Evolutionary conservation across 2,888 invertebrate genomes (phyloP).

Genomic region (Hirtodrosophila alboralis): DNA sequence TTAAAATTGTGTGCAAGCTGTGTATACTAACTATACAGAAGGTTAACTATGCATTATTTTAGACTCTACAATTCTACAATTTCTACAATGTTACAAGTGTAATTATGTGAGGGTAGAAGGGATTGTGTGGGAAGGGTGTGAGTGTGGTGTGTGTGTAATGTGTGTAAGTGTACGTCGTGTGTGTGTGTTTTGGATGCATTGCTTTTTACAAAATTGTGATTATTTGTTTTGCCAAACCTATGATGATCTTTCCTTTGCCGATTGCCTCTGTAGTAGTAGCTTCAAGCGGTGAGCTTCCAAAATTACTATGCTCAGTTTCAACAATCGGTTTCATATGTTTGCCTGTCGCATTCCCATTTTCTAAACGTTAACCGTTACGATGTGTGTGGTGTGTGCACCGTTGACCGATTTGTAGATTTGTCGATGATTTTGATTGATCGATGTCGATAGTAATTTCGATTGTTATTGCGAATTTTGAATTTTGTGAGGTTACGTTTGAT

Average conservation of each 20-base stretch:
- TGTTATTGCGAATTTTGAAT: constrained; percentile 38
- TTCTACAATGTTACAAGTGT: constrained; percentile 20
- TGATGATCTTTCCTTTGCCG: constrained; percentile 85
- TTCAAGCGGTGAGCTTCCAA: constrained; percentile 66
- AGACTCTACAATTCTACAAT: constrained; percentile 5
- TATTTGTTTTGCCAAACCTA: constrained; percentile 84
- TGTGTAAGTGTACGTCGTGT: constrained; percentile 25
- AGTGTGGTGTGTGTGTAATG: constrained; percentile 16
- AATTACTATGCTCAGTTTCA: constrained; percentile 76
- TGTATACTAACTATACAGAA: constrained; percentile 29
- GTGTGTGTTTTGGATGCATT: constrained; percentile 43
- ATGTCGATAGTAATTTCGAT: constrained; percentile 21
- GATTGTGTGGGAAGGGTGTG: constrained; percentile 7
- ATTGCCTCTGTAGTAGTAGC: constrained; percentile 61
- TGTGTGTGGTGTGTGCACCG: too few relatives aligned
- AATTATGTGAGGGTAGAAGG: constrained; percentile 9
- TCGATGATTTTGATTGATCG: constrained; percentile 28
- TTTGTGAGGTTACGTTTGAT: constrained; percentile 24
- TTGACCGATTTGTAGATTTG: neutral
- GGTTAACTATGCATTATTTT: constrained; percentile 6
- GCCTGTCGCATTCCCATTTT: constrained; percentile 59
- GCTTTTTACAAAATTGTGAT: constrained; percentile 64
- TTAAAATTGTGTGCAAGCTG: constrained; percentile 28
- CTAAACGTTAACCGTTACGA: constrained; percentile 39
- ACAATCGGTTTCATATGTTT: constrained; percentile 79